Conservation (phyloP, 1,140 invertebrate genomes). For the Ceratitis capitata region DNA sequence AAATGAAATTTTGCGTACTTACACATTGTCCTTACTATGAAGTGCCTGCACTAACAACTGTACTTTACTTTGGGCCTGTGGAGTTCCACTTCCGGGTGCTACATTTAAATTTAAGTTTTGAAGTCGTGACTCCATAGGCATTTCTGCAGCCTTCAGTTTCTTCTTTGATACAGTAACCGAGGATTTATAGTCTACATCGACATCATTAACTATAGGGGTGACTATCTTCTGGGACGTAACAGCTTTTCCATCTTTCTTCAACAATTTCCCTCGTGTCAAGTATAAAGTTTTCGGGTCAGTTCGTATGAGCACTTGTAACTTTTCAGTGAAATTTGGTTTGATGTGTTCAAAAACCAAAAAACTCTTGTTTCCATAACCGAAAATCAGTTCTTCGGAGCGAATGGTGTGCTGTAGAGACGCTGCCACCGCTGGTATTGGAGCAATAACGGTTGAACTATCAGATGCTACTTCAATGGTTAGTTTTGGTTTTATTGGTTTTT, state of each 20-base stretch:
- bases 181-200: constrained; percentile 56
- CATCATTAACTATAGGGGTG: constrained; percentile 64
- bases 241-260: constrained; percentile 57
- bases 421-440: constrained; percentile 70
- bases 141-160: constrained; percentile 68
- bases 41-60: constrained; percentile 80
- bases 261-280: constrained; percentile 40
- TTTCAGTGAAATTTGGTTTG: constrained; percentile 69
- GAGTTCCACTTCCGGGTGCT: constrained; percentile 47
- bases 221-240: constrained; percentile 66
- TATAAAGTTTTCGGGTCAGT: constrained; percentile 64
- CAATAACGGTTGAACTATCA: constrained; percentile 67
- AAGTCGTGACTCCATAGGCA: constrained; percentile 79
- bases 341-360: constrained; percentile 75
- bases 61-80: constrained; percentile 73
- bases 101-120: constrained; percentile 73
- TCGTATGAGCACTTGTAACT: constrained; percentile 70
- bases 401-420: constrained; percentile 61
- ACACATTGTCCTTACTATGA: constrained; percentile 78
- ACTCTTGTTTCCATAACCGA: constrained; percentile 70
- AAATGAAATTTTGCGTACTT: constrained; percentile 45
- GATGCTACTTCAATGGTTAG: constrained; percentile 76
- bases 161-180: constrained; percentile 66
- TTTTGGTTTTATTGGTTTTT: constrained; percentile 78
- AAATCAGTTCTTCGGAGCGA: constrained; percentile 64